These are phyloP conservation scores for Caenorhabditis latens DNA, from an alignment of 1,140 invertebrate species.

Conservation along the genomic window DNA sequence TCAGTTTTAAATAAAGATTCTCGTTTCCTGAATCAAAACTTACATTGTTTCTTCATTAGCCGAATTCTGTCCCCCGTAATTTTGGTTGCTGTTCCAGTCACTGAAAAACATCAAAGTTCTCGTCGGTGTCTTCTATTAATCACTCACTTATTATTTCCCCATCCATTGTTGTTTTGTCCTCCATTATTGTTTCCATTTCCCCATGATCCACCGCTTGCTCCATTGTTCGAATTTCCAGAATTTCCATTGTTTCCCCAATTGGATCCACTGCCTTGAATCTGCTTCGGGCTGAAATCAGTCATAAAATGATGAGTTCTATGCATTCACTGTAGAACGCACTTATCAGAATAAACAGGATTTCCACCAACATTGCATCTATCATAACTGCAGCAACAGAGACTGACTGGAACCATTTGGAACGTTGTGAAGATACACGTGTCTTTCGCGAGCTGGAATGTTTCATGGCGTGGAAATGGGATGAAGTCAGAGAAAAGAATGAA, in stretches of 20 bases:
- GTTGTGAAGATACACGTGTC: conserved; percentile 59
- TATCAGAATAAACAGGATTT: conserved; percentile 54
- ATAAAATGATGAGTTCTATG: too few species aligned
- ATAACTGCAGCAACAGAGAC: conserved; percentile 59
- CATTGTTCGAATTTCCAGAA: background rate
- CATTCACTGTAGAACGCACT: background rate
- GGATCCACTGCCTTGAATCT: conserved; percentile 35
- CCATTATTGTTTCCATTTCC: conserved; percentile 12
- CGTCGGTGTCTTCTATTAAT: background rate
- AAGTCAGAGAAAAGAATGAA: background rate
- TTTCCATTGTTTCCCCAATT: background rate
- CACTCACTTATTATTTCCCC: conserved; percentile 45
- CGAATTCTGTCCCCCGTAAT: conserved; percentile 17
- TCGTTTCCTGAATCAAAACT: background rate
- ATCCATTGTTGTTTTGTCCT: conserved; percentile 43
- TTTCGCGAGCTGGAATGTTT: conserved; percentile 34
- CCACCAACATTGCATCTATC: conserved; percentile 62
- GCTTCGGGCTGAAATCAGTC: background rate
- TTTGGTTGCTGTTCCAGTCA: conserved; percentile 44
- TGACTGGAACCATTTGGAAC: conserved; percentile 57
- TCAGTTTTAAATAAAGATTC: background rate
- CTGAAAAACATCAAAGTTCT: background rate
- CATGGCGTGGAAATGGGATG: too few species aligned
- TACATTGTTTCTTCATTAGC: conserved; percentile 3
- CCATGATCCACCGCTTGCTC: conserved; percentile 41